These are phyloP conservation scores for Noctua fimbriata DNA, from an alignment of 2,888 invertebrate genomes.

Conservation along the genomic window DNA sequence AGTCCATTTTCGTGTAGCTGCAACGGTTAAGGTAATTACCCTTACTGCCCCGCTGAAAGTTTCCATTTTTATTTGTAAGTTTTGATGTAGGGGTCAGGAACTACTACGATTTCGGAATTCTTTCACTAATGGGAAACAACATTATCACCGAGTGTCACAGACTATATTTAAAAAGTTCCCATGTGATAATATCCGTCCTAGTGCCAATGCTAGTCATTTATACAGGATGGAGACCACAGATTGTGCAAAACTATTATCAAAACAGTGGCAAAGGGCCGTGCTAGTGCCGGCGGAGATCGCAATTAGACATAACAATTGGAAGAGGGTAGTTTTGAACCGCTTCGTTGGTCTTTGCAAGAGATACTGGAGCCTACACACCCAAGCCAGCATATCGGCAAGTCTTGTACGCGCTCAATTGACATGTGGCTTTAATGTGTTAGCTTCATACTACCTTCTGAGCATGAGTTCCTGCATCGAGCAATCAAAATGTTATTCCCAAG, in stretches of 20 bases:
- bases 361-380: no score
- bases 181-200: neutral
- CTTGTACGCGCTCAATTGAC: no score
- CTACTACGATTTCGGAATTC: no score
- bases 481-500: neutral
- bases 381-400: no score
- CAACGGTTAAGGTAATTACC: no score
- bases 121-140: no score
- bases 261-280: no score
- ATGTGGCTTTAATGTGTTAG: no score
- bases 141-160: neutral
- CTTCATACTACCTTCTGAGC: neutral
- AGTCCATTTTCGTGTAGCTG: no score
- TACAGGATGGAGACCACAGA: neutral
- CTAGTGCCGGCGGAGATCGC: no score
- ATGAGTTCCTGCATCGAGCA: neutral
- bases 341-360: neutral
- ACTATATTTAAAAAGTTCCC: neutral
- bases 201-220: neutral
- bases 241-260: neutral
- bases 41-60: no score
- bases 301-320: neutral
- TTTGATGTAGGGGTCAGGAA: neutral
- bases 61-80: neutral
- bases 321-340: neutral